Evolutionary conservation across 1,140 invertebrate species (phyloP), one percentile per base, ranked within the genome.

Genomic region (Portunus trituberculatus): DNA sequence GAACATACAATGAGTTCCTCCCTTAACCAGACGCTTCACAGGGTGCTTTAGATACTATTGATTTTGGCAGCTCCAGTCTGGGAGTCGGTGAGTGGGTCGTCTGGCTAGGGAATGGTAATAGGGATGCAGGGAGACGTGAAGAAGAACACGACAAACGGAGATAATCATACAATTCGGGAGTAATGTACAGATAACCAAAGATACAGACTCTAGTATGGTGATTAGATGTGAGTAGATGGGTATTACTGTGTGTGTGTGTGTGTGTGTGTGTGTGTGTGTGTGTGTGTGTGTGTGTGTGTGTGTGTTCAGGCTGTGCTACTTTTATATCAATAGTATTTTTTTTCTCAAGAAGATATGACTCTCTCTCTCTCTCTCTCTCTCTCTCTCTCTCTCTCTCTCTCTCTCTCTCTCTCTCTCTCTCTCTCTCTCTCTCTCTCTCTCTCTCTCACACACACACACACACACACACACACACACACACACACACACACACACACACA

Each of bases 311-410:
- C 28, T 3, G 7, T n/a, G 28, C 76, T 7, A 39, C 39, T 1
- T 39, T 39, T 39, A 2, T 6, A 39, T 39, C 39, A 39, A 39
- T 39, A 39, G 39, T 39, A 39, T 6, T 39, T 10, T 59, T 6
- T 39, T 10, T 59, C 52, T 59, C 52, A n/a, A 39, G 76, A n/a
- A n/a, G 28, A 7, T 83, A 29, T 83, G 20, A n/a, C 83, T 86
- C 83, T 86, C 83, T 86, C 83, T 86, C 83, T 86, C 83, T 86
- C 83, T 86, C 83, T 86, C 83, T 86, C 83, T 86, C 83, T 86
- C 83, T 86, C 83, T 86, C 83, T 86, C 83, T 86, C 83, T 86
- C 83, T 86, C 83, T 86, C 83, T 86, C 83, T 86, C 83, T 86
- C 83, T 86, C 83, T 86, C 83, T 86, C 83, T 86, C 83, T 86